phyloP scores from a whole-genome alignment of 2,888 invertebrate genomes.

The Pollenia angustigena region DNA sequence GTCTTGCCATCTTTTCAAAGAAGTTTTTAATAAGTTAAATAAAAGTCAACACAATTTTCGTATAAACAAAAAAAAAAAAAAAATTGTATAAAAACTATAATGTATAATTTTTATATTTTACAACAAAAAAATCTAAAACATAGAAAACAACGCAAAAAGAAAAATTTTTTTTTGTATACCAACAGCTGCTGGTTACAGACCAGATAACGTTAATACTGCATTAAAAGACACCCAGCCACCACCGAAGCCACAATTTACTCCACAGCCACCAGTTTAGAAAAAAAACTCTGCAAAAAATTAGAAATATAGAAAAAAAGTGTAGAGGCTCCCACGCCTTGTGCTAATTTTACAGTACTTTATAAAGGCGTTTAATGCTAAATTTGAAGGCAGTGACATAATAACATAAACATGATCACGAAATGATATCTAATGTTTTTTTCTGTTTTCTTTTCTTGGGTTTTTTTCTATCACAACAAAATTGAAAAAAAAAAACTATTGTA shows the following conservation, averaged over 20 bases:
- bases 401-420: constrained; percentile 73
- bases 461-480: constrained; percentile 1
- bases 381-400: constrained; percentile 73
- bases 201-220: constrained; percentile 54
- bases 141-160: constrained; percentile 47
- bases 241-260: constrained; percentile 22
- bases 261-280: constrained; percentile 21
- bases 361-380: constrained; percentile 72
- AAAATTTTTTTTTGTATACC: constrained; percentile 28
- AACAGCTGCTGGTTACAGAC: constrained; percentile 56
- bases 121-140: constrained; percentile 35
- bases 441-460: background rate
- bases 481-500: background rate
- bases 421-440: constrained; percentile 54
- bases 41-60: constrained; percentile 47
- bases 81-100: constrained; percentile 12
- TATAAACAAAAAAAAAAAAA: constrained; percentile 11
- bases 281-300: constrained; percentile 62
- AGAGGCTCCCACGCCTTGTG: constrained; percentile 81
- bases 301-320: constrained; percentile 67
- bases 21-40: constrained; percentile 36
- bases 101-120: constrained; percentile 49
- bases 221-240: constrained; percentile 49
- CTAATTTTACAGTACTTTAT: constrained; percentile 78
- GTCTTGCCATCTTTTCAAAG: background rate